Base-by-base conservation (phyloP, 2,888 invertebrate species). In the Acrocera orbiculus region DNA sequence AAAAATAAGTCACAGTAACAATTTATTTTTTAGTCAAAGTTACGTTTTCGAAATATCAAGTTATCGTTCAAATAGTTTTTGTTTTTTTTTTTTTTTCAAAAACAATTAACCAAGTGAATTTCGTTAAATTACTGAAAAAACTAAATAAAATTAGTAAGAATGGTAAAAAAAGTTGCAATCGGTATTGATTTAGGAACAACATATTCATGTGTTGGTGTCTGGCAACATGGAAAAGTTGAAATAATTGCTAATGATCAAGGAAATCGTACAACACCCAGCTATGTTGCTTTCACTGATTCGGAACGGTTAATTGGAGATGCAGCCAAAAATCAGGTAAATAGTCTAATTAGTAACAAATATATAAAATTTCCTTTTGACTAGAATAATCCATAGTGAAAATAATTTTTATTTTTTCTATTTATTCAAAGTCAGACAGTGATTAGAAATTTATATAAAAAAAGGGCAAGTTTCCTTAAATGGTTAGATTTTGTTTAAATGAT, bases 201-300 rank as follows among this genome's bases (percentile, higher is more conserved):
- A 6, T 86, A 82, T 58, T 85, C 82, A 22, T 80, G 81, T 52
- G 81, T 83, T 29, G 82, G 80, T 46, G 80, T 82, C n/a, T 83
- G 77, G 70, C 77, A 80, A 52, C 72, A 81, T 51, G 76, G 75
- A 38, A 76, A 78, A 55, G 79, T 81, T 40, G 79, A 80, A 54
- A 80, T 80, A 53, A 83, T 86, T 52, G 81, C 86, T 37, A 87
- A 87, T 53, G 83, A 85, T 54, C 83, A 85, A 60, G 86, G 85
- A 41, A 86, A 86, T 58, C 64, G 85, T 32, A 85, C 83, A 8
- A 87, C 85, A 31, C 85, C 86, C 29, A 80, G 80, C 42, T 87
- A 82, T 59, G 85, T 86, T 31, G 83, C 82, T 5, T 87, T 86
- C 56, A 83, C 80, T 16, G 83, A 86, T 45, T 75, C 72, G 4